Conservation (phyloP, 1,140 invertebrate species). For the Lepidurus arcticus region DNA sequence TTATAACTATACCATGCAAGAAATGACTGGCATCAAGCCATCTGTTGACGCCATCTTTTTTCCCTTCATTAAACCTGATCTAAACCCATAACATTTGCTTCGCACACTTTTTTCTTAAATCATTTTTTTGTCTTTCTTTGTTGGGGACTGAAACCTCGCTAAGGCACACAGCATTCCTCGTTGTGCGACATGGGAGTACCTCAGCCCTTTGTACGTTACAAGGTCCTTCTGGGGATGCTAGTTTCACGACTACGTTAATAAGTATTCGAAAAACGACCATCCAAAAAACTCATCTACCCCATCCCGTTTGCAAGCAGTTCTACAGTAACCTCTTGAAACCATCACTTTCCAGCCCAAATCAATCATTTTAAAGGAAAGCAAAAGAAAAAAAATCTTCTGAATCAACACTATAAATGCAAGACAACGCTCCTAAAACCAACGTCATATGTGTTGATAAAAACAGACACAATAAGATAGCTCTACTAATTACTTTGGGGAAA, state of each 20-base stretch:
- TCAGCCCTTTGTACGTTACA: conserved; percentile 8
- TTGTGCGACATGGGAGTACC: conserved; percentile 1
- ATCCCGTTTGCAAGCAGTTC: background rate
- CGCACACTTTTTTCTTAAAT: background rate
- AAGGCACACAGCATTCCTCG: conserved; percentile 17
- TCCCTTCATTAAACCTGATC: background rate
- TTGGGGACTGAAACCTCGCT: conserved; percentile 7
- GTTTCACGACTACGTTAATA: background rate
- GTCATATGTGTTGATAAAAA: too few species aligned
- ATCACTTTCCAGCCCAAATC: background rate
- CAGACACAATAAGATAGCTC: too few species aligned
- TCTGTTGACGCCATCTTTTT: background rate
- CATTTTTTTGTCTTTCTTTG: background rate
- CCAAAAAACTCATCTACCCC: background rate
- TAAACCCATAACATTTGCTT: background rate
- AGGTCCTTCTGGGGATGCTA: conserved; percentile 7
- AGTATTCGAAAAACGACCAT: background rate
- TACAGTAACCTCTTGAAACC: background rate
- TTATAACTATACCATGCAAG: conserved; percentile 3
- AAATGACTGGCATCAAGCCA: conserved; percentile 8
- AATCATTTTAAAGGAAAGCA: too few species aligned
- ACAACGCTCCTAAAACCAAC: too few species aligned
- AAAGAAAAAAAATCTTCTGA: too few species aligned
- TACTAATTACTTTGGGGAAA: too few species aligned
- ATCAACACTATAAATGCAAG: too few species aligned